Conservation (phyloP, 2,113 vertebrate genomes). For the Porphyrio hochstetteri region DNA sequence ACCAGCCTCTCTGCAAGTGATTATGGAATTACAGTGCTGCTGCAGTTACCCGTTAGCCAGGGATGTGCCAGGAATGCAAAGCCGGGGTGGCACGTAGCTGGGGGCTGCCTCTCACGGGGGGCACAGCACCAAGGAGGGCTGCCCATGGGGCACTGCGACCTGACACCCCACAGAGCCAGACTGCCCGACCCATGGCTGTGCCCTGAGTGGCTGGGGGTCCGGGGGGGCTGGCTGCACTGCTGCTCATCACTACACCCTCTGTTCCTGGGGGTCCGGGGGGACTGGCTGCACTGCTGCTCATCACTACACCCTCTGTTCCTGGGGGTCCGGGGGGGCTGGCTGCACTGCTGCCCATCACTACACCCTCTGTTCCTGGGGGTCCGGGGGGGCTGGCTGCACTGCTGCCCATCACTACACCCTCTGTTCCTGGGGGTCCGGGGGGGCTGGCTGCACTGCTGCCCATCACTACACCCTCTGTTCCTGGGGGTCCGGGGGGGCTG, state of each 20-base stretch:
- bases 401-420: neutral
- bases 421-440: too few relatives aligned
- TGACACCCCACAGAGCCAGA: rapidly evolving
- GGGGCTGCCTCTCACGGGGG: neutral
- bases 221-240: neutral
- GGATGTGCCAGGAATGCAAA: conserved; percentile 16
- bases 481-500: neutral
- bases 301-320: too few relatives aligned
- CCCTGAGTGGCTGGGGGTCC: rapidly evolving
- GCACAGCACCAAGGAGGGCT: neutral
- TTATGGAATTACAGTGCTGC: conserved; percentile 54
- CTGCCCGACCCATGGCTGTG: neutral
- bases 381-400: neutral
- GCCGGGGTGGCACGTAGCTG: rapidly evolving
- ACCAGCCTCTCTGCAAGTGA: conserved; percentile 36
- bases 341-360: neutral
- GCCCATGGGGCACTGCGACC: neutral
- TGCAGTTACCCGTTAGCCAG: neutral
- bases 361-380: neutral
- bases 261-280: neutral
- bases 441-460: neutral
- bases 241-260: neutral
- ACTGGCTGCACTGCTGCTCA: neutral
- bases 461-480: neutral
- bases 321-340: neutral